Conservation (phyloP, 1,140 invertebrate species). For the Rhizoglyphus robini region DNA sequence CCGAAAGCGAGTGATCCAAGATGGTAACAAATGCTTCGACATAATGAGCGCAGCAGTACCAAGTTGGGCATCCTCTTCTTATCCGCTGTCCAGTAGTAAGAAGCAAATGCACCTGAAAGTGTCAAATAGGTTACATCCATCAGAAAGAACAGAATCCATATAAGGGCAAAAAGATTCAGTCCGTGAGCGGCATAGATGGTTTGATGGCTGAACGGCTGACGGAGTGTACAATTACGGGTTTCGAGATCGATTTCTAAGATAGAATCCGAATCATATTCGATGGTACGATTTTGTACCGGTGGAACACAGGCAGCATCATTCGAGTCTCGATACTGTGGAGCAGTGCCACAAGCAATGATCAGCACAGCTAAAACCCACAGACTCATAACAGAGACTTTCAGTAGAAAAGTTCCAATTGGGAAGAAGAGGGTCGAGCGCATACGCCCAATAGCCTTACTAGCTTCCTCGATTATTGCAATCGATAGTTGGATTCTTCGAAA, state of each 20-base stretch:
- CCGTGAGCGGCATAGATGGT: conserved; percentile 35
- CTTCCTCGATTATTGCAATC: conserved; percentile 65
- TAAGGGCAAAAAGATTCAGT: conserved; percentile 69
- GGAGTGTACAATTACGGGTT: background rate
- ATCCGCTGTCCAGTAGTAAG: conserved; percentile 85
- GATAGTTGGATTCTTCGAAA: conserved; percentile 70
- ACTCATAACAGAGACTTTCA: conserved; percentile 56
- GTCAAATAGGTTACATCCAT: conserved; percentile 70
- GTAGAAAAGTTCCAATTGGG: conserved; percentile 72
- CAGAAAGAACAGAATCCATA: conserved; percentile 81
- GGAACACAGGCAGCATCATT: too few species aligned
- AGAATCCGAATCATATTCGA: too few species aligned
- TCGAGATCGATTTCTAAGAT: too few species aligned
- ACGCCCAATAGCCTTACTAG: conserved; percentile 66
- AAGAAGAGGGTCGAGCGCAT: conserved; percentile 74
- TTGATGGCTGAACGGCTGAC: background rate
- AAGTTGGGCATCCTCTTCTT: conserved; percentile 63
- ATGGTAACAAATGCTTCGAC: conserved; percentile 54
- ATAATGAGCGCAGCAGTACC: conserved; percentile 52
- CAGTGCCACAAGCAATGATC: conserved; percentile 11
- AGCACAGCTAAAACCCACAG: conserved; percentile 57
- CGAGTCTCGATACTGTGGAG: background rate
- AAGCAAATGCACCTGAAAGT: conserved; percentile 59
- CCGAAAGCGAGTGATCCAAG: conserved; percentile 86
- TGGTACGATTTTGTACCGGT: too few species aligned